A percentile compares a stretch with the other conserved stretches of the same genome.
phyloP scores from a whole-genome alignment of 2,113 vertebrate species.

The Lamprotornis superbus region DNA sequence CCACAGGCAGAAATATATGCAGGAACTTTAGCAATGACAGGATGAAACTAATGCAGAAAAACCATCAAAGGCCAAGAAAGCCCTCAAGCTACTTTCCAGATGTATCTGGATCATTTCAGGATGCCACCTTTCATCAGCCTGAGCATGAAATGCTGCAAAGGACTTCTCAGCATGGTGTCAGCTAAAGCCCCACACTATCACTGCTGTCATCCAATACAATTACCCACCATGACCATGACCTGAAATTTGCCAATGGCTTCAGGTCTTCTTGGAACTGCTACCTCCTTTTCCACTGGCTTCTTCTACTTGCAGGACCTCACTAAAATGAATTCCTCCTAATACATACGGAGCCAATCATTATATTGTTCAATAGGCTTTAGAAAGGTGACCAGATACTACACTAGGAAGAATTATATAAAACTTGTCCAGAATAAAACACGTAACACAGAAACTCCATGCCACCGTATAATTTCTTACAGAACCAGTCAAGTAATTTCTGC shows the following conservation, averaged over 20 bases:
- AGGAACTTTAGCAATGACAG: background rate
- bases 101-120: background rate
- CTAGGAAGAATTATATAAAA: background rate
- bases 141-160: background rate
- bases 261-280: background rate
- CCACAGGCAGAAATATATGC: background rate
- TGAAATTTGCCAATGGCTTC: background rate
- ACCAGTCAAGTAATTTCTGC: background rate
- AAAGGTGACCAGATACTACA: background rate
- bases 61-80: background rate
- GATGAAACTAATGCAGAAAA: background rate
- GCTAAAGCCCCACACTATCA: background rate
- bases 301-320: background rate
- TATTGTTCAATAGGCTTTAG: background rate
- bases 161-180: background rate
- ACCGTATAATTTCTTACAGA: background rate
- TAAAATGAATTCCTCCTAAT: background rate
- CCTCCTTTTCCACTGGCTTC: background rate
- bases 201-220: fast-evolving
- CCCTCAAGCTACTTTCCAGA: background rate
- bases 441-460: background rate
- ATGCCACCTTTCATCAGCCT: background rate
- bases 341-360: background rate
- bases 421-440: background rate
- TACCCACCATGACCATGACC: background rate